Evolutionary conservation across 2,797 vertebrate genomes (phyloP).

Genomic region (Lagothrix lagotricha): DNA sequence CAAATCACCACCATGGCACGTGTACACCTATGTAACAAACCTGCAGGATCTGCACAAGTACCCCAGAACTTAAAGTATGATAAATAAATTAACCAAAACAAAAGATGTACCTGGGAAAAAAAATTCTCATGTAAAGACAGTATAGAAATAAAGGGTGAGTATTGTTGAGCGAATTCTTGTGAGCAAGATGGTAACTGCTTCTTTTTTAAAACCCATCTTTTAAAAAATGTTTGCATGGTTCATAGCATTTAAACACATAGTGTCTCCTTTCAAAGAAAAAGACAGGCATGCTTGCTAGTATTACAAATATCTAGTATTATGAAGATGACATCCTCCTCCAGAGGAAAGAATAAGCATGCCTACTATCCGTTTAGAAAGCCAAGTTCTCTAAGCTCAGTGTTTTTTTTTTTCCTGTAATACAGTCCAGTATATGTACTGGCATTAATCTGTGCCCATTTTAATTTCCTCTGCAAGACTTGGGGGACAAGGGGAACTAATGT

Average conservation of each 20-base stretch:
- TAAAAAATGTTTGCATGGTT: not conserved
- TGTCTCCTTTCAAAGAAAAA: not conserved
- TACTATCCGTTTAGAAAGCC: not conserved
- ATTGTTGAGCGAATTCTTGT: not conserved
- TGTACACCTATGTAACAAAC: too few species aligned
- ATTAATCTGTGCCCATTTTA: not conserved
- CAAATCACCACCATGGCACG: too few species aligned
- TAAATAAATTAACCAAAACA: too few species aligned
- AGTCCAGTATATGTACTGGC: not conserved
- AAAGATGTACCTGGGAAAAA: too few species aligned
- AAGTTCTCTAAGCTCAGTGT: not conserved
- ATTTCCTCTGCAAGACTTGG: not conserved
- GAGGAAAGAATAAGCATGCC: not conserved
- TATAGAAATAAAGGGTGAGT: not conserved
- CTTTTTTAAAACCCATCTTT: not conserved
- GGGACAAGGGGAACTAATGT: not conserved
- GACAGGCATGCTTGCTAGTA: not conserved
- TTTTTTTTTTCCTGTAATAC: not conserved
- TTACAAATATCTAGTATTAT: not conserved
- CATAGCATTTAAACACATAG: not conserved
- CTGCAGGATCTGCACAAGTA: too few species aligned
- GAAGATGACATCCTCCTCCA: not conserved
- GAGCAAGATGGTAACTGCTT: not conserved
- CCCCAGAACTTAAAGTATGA: too few species aligned
- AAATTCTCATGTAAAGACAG: not conserved